phyloP scores from a whole-genome alignment of 2,888 invertebrate species.

The Cephonodes hylas region DNA sequence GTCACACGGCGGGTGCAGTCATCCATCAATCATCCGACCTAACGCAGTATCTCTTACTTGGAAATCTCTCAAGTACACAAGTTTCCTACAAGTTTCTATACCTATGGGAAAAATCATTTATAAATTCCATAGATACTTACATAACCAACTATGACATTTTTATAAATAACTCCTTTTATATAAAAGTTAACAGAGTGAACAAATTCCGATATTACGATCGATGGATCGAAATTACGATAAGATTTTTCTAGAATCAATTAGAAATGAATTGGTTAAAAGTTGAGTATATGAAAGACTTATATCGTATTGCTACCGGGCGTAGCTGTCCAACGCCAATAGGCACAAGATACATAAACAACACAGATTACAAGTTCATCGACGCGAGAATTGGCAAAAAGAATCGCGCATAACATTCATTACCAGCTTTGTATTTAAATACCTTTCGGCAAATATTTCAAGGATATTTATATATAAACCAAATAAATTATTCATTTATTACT shows the following conservation, averaged over 20 bases:
- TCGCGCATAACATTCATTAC: neutral
- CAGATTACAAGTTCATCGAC: neutral
- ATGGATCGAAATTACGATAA: too few species aligned
- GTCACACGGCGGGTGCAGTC: neutral
- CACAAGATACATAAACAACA: neutral
- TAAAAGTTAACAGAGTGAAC: too few species aligned
- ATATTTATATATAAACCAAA: neutral
- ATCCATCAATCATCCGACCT: slow-evolving; percentile 4
- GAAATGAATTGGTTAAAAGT: too few species aligned
- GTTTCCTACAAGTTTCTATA: neutral
- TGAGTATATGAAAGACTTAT: too few species aligned
- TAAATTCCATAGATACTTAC: too few species aligned
- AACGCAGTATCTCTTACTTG: neutral
- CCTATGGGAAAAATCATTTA: neutral
- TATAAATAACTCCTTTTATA: too few species aligned
- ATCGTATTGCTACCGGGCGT: too few species aligned
- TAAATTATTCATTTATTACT: neutral
- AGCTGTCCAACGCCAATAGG: neutral
- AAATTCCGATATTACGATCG: too few species aligned
- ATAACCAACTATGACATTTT: too few species aligned
- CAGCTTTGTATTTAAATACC: neutral
- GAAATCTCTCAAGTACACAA: neutral
- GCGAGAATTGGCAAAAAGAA: neutral
- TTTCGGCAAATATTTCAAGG: neutral
- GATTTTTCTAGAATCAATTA: too few species aligned